phyloP scores from a whole-genome alignment of 2,888 invertebrate species.

The Pristionchus fissidentatus region DNA sequence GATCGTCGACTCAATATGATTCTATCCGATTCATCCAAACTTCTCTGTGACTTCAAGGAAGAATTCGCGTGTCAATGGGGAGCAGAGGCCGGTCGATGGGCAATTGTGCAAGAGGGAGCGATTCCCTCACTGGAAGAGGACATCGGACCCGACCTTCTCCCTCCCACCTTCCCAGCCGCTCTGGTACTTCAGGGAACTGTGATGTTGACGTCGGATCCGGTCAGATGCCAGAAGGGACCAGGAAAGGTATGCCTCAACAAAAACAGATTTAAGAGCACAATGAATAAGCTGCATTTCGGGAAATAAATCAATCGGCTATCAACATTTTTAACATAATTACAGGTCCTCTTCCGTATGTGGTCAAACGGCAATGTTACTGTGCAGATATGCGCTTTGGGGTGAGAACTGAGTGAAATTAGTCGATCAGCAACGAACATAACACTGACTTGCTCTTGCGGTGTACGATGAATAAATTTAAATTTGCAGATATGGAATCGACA shows the following conservation, averaged over 20 bases:
- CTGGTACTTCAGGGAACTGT: conserved; percentile 72
- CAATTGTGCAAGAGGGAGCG: conserved; percentile 70
- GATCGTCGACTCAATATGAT: conserved; percentile 66
- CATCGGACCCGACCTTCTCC: conserved; percentile 50
- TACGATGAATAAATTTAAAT: neutral
- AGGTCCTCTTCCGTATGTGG: conserved; percentile 74
- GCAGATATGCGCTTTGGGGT: conserved; percentile 73
- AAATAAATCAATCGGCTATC: neutral
- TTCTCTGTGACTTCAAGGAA: conserved; percentile 71
- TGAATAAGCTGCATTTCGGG: no score
- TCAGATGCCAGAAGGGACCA: conserved; percentile 70
- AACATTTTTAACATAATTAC: conserved; percentile 30
- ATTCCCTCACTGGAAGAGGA: conserved; percentile 71
- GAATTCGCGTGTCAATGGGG: conserved; percentile 74
- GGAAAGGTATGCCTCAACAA: conserved; percentile 65
- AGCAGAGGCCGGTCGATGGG: conserved; percentile 72
- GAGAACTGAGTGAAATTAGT: conserved; percentile 34
- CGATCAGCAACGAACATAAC: no score
- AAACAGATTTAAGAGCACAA: no score
- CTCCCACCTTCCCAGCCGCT: conserved; percentile 71
- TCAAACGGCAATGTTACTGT: conserved; percentile 69
- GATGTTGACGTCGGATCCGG: conserved; percentile 71
- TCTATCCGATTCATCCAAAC: conserved; percentile 65
- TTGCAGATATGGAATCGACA: conserved; percentile 53
- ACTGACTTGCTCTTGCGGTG: conserved; percentile 10